A percentile compares a stretch with the other conserved stretches of the same genome.
phyloP scores from a whole-genome alignment of 1,140 invertebrate species.

The Monochamus saltuarius region DNA sequence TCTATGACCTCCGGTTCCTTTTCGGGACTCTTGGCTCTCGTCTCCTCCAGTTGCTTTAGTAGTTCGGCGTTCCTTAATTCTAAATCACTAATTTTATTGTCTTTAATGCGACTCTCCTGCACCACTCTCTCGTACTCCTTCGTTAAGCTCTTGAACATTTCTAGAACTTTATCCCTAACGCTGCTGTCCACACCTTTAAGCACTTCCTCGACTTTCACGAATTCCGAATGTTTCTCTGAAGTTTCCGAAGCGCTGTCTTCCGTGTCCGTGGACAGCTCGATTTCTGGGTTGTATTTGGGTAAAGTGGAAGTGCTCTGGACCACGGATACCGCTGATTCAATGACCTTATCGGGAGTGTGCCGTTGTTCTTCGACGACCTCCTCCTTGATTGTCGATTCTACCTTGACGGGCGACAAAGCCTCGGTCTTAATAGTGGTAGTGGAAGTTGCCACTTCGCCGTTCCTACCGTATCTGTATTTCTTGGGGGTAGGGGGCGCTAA shows the following conservation, averaged over 20 bases:
- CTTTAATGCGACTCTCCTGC: slow-evolving; percentile 37
- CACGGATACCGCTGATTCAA: slow-evolving; percentile 40
- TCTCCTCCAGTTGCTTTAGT: slow-evolving; percentile 24
- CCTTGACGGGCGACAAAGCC: slow-evolving; percentile 8
- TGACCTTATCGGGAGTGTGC: slow-evolving; percentile 24
- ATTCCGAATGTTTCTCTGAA: slow-evolving; percentile 40
- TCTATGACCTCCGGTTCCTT: slow-evolving; percentile 13
- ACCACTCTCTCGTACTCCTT: slow-evolving; percentile 39
- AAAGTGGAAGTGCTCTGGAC: slow-evolving; percentile 35
- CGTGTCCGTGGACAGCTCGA: slow-evolving; percentile 64
- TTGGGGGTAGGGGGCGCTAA: slow-evolving; percentile 63
- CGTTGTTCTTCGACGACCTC: background rate
- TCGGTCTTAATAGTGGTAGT: slow-evolving; percentile 16
- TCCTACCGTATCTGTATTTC: slow-evolving; percentile 34
- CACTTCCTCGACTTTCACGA: slow-evolving; percentile 39
- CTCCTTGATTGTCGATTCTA: slow-evolving; percentile 10
- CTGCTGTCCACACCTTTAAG: slow-evolving; percentile 31
- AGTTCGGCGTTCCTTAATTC: slow-evolving; percentile 31
- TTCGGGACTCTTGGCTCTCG: slow-evolving; percentile 17
- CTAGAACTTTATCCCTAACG: slow-evolving; percentile 35
- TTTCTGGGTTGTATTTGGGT: slow-evolving; percentile 55
- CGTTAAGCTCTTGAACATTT: slow-evolving; percentile 34
- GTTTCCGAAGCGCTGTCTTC: slow-evolving; percentile 54
- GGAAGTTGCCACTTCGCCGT: background rate
- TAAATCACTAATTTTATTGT: slow-evolving; percentile 39